Percentiles rank a stretch among this genome's conserved stretches.
phyloP scores from a whole-genome alignment of 2,113 vertebrate genomes.

The Elaphurus davidianus region DNA sequence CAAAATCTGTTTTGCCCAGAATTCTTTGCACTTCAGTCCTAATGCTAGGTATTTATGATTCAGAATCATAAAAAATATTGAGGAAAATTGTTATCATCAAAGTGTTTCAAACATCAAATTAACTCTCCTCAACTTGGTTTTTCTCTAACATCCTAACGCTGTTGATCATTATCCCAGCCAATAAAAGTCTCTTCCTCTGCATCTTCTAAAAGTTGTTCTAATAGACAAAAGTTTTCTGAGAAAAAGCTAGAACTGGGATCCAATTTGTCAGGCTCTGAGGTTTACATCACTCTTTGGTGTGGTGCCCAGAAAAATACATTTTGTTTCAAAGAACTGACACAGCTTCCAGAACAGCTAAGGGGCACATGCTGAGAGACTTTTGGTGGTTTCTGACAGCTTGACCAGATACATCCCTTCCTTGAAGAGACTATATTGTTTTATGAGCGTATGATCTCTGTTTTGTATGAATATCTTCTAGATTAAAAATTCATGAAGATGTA shows the following conservation, averaged over 20 bases:
- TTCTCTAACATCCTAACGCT: background rate
- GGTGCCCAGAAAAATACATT: slow-evolving; percentile 80
- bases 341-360: slow-evolving; percentile 73
- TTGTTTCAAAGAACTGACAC: slow-evolving; percentile 79
- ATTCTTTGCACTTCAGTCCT: background rate
- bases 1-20: background rate
- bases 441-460: slow-evolving; percentile 41
- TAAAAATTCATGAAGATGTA: slow-evolving; percentile 38
- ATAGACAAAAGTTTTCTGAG: slow-evolving; percentile 64
- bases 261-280: slow-evolving; percentile 72
- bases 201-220: slow-evolving; percentile 23
- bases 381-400: slow-evolving; percentile 69
- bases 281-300: slow-evolving; percentile 81
- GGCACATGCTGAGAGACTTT: slow-evolving; percentile 69
- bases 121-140: background rate
- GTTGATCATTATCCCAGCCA: background rate
- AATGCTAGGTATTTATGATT: background rate
- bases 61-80: slow-evolving; percentile 5
- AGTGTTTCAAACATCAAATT: background rate
- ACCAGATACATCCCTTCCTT: slow-evolving; percentile 65
- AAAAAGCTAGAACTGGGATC: slow-evolving; percentile 64
- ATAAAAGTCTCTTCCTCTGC: background rate
- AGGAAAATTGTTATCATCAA: background rate
- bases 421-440: slow-evolving; percentile 59
- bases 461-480: slow-evolving; percentile 53